phyloP scores from a whole-genome alignment of 2,797 vertebrate species.

The Sebastes flavidus region DNA sequence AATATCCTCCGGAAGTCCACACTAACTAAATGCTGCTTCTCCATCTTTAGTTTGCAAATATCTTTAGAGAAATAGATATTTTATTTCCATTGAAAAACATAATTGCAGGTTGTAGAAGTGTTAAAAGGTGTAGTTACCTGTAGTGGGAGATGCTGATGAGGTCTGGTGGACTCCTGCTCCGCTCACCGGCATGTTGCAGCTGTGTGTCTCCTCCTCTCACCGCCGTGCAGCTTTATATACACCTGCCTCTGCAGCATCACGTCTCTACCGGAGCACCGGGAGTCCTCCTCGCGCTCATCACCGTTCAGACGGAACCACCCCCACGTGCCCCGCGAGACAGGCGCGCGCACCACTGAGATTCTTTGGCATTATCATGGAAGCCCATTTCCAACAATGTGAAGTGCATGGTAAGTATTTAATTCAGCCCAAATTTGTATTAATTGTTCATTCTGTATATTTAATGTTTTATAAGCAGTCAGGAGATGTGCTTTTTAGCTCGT shows the following conservation, averaged over 20 bases:
- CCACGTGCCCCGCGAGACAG: constrained; percentile 54
- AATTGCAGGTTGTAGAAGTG: no score
- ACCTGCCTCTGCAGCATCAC: constrained; percentile 36
- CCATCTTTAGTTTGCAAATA: background rate
- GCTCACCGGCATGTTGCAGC: constrained; percentile 57
- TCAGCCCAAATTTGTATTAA: background rate
- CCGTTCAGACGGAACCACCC: constrained; percentile 69
- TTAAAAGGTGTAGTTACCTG: constrained; percentile 42
- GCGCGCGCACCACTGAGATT: constrained; percentile 71
- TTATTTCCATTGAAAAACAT: background rate
- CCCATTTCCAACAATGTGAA: no score
- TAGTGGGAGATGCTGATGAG: constrained; percentile 14
- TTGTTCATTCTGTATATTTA: background rate
- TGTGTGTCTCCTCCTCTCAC: background rate
- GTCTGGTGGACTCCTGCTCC: constrained; percentile 34
- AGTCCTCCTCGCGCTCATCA: constrained; percentile 73
- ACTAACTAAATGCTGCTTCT: background rate
- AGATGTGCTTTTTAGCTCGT: background rate
- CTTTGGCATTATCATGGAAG: constrained; percentile 20
- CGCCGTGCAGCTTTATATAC: constrained; percentile 50
- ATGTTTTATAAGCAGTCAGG: background rate
- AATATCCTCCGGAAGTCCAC: background rate
- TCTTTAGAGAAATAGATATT: background rate
- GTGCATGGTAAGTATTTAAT: background rate
- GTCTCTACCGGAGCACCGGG: constrained; percentile 37